A percentile compares a stretch with the other conserved stretches of the same genome.
These are phyloP conservation scores for Nemopilema nomurai DNA, from an alignment of 30 jellyfish, hydroid and myxozoan species.

Conservation along the genomic window DNA sequence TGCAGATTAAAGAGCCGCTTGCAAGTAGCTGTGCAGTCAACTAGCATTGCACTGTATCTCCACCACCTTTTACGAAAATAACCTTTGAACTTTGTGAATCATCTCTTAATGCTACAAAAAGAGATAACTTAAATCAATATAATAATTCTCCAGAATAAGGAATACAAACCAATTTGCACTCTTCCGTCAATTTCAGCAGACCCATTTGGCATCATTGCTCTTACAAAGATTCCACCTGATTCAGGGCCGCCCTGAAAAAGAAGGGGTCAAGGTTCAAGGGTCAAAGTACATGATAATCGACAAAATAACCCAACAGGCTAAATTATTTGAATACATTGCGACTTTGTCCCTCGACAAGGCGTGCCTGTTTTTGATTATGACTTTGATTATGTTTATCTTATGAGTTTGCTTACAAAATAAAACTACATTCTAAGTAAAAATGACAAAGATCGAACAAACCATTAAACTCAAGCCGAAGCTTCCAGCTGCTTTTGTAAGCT, in stretches of 20 bases:
- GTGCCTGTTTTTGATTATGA: not conserved
- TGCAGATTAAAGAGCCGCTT: not conserved
- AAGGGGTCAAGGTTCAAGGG: not conserved
- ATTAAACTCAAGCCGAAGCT: slow-evolving; percentile 91
- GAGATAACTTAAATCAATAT: too few relatives aligned
- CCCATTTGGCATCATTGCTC: slow-evolving; percentile 89
- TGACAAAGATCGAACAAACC: too few relatives aligned
- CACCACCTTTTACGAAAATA: too few relatives aligned
- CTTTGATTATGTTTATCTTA: too few relatives aligned
- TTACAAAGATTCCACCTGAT: slow-evolving; percentile 88
- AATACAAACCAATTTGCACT: slow-evolving; percentile 71
- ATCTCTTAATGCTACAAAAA: too few relatives aligned
- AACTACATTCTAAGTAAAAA: not conserved
- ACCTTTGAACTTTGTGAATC: too few relatives aligned
- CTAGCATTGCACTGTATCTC: too few relatives aligned
- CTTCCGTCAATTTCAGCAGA: slow-evolving; percentile 89
- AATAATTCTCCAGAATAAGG: too few relatives aligned
- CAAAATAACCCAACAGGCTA: too few relatives aligned
- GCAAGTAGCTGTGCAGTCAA: too few relatives aligned
- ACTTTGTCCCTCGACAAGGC: too few relatives aligned
- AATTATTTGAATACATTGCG: too few relatives aligned
- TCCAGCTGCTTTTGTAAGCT: slow-evolving; percentile 69
- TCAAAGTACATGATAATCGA: not conserved
- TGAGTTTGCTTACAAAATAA: not conserved
- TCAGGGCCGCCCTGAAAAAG: slow-evolving; percentile 92